Evolutionary conservation across 2,113 vertebrate genomes (phyloP), one percentile per base, ranked within the genome.

Genomic region (Cephalophus harveyi): DNA sequence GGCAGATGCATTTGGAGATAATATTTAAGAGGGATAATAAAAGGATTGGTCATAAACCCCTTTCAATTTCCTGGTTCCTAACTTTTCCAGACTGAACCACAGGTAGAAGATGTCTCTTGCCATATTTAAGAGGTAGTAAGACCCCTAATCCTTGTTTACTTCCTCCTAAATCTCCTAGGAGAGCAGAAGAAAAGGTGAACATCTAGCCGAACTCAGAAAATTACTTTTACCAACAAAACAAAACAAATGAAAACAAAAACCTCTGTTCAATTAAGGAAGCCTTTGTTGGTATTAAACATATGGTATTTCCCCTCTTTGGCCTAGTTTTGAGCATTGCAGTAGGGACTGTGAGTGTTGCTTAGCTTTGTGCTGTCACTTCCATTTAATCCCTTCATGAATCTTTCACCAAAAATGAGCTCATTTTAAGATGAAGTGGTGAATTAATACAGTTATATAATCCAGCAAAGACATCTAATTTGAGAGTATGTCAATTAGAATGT

Each of bases 331-430:
- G n/a, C 23, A 78, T 81, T 87, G 76, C 81, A 92, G 11, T 82
- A 50, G 81, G 33, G 25, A 87, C 46, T 88, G 16, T 25, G 43
- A 85, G 67, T 27, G 88, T 84, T 96, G 23, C 60, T 93, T 89
- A n/a, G 46, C 50, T 90, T 85, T 82, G 57, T 96, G 48, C 96
- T 96, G 91, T 97, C 85, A 94, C 88, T 97, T 97, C 59, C 78
- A 36, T 60, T 97, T 97, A 97, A 95, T 95, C 48, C 30, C 25
- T 95, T 97, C 59, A 91, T 78, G 76, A 97, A 91, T 94, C 79
- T 97, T 96, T 97, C 67, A 96, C 76, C 30, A 97, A 95, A 95
- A 95, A 87, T 96, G 81, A 97, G 94, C 74, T 95, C 62, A 91
- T 97, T 97, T 96, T 76, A 95, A 93, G 81, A 96, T 81, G 81